Evolutionary conservation across 1,140 invertebrate species (phyloP).

Genomic region (Apolygus lucorum): DNA sequence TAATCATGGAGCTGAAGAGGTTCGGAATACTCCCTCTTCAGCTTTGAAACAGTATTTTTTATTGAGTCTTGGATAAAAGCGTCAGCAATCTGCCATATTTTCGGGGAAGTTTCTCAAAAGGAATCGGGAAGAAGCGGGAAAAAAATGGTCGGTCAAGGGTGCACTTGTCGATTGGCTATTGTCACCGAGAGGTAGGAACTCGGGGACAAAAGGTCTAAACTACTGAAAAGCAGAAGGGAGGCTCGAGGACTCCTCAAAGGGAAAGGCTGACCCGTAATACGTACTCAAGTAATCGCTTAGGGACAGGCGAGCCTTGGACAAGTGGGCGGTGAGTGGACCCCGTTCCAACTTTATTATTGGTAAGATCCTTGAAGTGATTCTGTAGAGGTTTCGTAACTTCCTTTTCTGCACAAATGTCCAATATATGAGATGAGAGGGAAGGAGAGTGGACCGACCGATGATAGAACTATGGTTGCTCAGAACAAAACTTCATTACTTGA

Average conservation of each 20-base stretch:
- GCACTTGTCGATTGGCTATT: slow-evolving; percentile 16
- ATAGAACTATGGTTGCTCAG: too few species aligned
- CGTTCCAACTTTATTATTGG: background rate
- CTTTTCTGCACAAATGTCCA: too few species aligned
- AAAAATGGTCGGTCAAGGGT: background rate
- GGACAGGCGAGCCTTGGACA: background rate
- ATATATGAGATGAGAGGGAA: too few species aligned
- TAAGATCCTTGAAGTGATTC: background rate
- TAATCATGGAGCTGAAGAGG: too few species aligned
- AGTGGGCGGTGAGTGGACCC: background rate
- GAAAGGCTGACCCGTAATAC: background rate
- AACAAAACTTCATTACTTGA: too few species aligned
- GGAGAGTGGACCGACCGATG: too few species aligned
- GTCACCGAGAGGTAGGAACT: background rate
- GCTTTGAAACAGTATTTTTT: too few species aligned
- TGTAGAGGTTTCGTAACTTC: background rate
- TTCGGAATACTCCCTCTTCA: too few species aligned
- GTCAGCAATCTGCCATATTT: background rate
- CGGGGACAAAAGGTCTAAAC: background rate
- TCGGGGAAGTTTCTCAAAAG: background rate
- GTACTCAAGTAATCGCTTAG: background rate
- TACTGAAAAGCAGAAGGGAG: background rate
- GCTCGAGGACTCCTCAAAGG: background rate
- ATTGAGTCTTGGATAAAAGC: too few species aligned
- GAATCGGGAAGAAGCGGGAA: background rate